phyloP scores from a whole-genome alignment of 2,797 vertebrate genomes.

The Sparidentex hasta region DNA sequence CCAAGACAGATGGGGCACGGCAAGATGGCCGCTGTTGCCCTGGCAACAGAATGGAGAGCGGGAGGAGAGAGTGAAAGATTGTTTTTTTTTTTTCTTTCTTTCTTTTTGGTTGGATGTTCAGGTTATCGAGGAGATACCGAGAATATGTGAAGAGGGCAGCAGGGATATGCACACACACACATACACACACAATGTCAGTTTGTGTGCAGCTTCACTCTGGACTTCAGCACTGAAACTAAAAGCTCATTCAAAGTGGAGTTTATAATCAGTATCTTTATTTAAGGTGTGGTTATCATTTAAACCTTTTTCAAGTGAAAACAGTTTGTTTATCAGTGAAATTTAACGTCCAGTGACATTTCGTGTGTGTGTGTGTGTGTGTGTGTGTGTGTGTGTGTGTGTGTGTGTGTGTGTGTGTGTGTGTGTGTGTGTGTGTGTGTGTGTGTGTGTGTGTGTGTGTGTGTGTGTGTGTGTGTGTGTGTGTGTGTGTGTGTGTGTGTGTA shows the following conservation, averaged over 20 bases:
- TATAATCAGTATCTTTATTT: neutral
- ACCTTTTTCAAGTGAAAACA: slow-evolving; percentile 17
- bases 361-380: too few relatives aligned
- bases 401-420: neutral
- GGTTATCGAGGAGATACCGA: slow-evolving; percentile 55
- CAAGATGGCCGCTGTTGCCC: slow-evolving; percentile 83
- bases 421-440: neutral
- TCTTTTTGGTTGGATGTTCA: slow-evolving; percentile 64
- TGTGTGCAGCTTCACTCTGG: slow-evolving; percentile 11
- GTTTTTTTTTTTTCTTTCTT: neutral
- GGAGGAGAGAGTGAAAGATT: slow-evolving; percentile 47
- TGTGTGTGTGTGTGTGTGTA: neutral
- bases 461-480: too few relatives aligned
- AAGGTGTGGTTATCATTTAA: neutral
- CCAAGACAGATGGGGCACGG: slow-evolving; percentile 76
- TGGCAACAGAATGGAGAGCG: slow-evolving; percentile 74
- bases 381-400: too few relatives aligned
- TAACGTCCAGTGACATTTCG: neutral
- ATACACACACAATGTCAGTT: slow-evolving; percentile 14
- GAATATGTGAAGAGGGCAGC: slow-evolving; percentile 52
- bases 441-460: too few relatives aligned
- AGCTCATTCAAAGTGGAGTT: neutral
- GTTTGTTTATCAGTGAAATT: slow-evolving; percentile 10
- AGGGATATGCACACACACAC: slow-evolving; percentile 18
- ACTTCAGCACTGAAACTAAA: neutral